Base-by-base conservation (phyloP, 2,888 invertebrate genomes). In the Cataglyphis rosenhaueri region DNA sequence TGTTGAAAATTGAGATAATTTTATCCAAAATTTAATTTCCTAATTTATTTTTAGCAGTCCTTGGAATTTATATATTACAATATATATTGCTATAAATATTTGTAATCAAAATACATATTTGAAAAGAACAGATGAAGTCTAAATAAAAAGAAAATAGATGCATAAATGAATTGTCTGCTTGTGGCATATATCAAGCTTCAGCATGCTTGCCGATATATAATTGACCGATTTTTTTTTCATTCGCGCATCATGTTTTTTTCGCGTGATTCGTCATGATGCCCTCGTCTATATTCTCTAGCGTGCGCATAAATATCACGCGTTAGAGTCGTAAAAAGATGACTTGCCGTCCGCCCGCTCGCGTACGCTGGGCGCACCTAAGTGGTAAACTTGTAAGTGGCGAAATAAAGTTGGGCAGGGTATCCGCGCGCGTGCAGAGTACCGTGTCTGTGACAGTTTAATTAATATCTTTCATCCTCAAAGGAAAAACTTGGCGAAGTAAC, bases 401-500 rank as follows among this genome's bases (percentile, higher is more conserved):
- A 93, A 93, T 94, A 94, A 93, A 93, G 93, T 94, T 94, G 59
- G 68, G 78, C 44, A 86, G 92, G 84, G 75, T 85, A 29, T 79
- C 71, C 81, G 79, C 68, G 66, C 66, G 68, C 68, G 64, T 62
- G 65, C 74, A 25, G 12, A 86, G 90, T 90, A 90, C 90, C 92
- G 92, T 94, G 94, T 91, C 92, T 92, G 93, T 94, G 94, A 93
- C 94, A 94, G 94, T 93, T 94, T 94, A 94, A 94, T 94, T 94
- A 94, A 94, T 93, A 94, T 93, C 93, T 93, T 92, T 93, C 93
- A 92, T 93, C 93, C 89, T 92, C 93, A 92, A 93, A 93, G 92
- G 91, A 92, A 92, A 93, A 94, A 94, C 90, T 94, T 93, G 92
- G 92, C 91, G 91, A 93, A 92, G 92, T 93, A 91, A 89, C 91